Evolutionary conservation across 2,797 vertebrate species (phyloP), one percentile per base, ranked within the genome.

Genomic region (Oophaga sylvatica): DNA sequence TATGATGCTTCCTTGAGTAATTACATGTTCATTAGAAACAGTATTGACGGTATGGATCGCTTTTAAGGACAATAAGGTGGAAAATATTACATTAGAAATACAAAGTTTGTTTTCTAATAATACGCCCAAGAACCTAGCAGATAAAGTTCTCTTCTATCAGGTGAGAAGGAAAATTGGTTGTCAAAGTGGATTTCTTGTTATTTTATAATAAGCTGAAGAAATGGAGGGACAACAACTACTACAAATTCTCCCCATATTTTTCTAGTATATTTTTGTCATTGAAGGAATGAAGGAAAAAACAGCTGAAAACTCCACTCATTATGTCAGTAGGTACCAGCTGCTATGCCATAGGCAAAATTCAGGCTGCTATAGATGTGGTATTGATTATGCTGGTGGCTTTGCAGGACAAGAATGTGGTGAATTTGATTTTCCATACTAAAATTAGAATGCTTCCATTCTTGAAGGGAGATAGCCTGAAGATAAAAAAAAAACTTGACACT

Each of bases 1-100:
- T 56, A 57, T 29, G 35, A 57, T 68, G 41, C 73, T 60, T 59
- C 8, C 75, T 29, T 16, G 29, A 57, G 63, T 76, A 68, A 67
- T 83, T 78, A 68, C 41, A 35, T 60, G 78, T 80, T 63, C 83
- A 83, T 87, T 62, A 59, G 26, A 17, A 17, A 19, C 48, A 7
- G 59, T 45, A 78, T 57, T 80, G 70, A 8, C 59, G 19, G 45
- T 68, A 56, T 71, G 20, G 29, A 62, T 84, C 53, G 19, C 20
- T 76, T 29, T 41, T 48, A 48, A 11, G 53, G 48, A 26, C 81
- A 73, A 8, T 59, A n/a, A 10, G 35, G 12, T 16, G 26, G 13
- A 6, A 76, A 80, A 80, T 80, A 62, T 63, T 45, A 22, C 19
- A 63, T 63, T 45, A 80, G 35, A n/a, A 63, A 63, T 62, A 60